phyloP scores from a whole-genome alignment of 2,113 vertebrate species.

The Lynx canadensis region DNA sequence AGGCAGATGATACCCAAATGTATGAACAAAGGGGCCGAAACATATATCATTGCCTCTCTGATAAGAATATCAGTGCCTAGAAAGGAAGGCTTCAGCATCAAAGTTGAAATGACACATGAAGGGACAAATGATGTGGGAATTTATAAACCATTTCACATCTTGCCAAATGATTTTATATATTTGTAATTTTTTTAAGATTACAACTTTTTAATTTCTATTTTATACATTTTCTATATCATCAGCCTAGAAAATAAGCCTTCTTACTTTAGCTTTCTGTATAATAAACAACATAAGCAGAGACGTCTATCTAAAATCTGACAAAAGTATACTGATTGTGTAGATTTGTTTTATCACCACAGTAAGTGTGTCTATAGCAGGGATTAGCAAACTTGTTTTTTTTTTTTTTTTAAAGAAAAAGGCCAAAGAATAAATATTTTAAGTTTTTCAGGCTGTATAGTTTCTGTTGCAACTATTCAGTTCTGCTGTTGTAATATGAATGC shows the following conservation, averaged over 20 bases:
- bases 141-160: background rate
- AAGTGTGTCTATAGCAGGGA: background rate
- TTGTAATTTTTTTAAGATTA: background rate
- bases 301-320: conserved; percentile 10
- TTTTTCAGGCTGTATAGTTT: background rate
- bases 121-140: background rate
- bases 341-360: background rate
- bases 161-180: background rate
- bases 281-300: background rate
- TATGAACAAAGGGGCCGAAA: background rate
- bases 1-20: background rate
- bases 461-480: background rate
- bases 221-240: background rate
- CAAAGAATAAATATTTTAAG: conserved; percentile 38
- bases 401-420: background rate
- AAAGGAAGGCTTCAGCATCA: background rate
- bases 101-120: background rate
- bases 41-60: background rate
- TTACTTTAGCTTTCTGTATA: background rate
- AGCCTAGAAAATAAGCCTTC: conserved; percentile 6
- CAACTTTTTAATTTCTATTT: background rate
- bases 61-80: background rate
- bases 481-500: background rate
- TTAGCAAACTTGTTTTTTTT: background rate
- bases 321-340: background rate